Percentiles rank a stretch among this genome's conserved stretches.
Conservation (phyloP, 1,140 invertebrate genomes). For the Probaryconus sp. region DNA sequence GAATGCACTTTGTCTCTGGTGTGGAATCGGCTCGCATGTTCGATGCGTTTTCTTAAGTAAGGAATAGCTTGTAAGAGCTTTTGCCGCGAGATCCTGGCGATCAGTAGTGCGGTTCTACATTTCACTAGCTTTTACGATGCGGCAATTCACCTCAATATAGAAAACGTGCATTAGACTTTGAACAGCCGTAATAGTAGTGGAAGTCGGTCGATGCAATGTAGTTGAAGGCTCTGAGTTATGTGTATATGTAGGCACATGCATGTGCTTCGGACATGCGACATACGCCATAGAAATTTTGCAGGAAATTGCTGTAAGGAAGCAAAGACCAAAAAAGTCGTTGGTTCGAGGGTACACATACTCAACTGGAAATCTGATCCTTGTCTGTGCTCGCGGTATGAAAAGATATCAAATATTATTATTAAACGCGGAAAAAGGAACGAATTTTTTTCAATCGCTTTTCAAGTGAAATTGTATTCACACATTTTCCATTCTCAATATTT, state of each 20-base stretch:
- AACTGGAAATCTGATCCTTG: slow-evolving; percentile 53
- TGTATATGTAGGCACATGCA: slow-evolving; percentile 45
- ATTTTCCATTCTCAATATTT: too few relatives aligned
- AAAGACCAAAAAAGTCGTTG: slow-evolving; percentile 46
- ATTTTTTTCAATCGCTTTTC: slow-evolving; percentile 37
- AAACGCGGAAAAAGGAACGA: slow-evolving; percentile 31
- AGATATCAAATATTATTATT: slow-evolving; percentile 53
- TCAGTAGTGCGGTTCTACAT: slow-evolving; percentile 28
- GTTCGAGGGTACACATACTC: slow-evolving; percentile 38
- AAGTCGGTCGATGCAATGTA: slow-evolving; percentile 36
- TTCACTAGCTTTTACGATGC: slow-evolving; percentile 36
- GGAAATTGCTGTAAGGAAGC: slow-evolving; percentile 63
- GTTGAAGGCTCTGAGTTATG: slow-evolving; percentile 31
- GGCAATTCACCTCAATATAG: slow-evolving; percentile 65
- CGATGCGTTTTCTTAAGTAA: slow-evolving; percentile 7
- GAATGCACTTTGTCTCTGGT: slow-evolving; percentile 3
- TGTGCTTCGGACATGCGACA: slow-evolving; percentile 59
- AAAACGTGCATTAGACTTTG: slow-evolving; percentile 67
- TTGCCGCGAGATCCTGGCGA: slow-evolving; percentile 14
- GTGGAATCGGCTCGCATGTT: not conserved
- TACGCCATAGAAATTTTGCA: slow-evolving; percentile 60
- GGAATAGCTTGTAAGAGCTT: slow-evolving; percentile 15
- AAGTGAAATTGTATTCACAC: slow-evolving; percentile 37
- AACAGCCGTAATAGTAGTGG: slow-evolving; percentile 26
- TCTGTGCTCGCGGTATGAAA: slow-evolving; percentile 45